Evolutionary conservation across 2,797 vertebrate genomes (phyloP).

Genomic region (Rhabdophis nuchalis): DNA sequence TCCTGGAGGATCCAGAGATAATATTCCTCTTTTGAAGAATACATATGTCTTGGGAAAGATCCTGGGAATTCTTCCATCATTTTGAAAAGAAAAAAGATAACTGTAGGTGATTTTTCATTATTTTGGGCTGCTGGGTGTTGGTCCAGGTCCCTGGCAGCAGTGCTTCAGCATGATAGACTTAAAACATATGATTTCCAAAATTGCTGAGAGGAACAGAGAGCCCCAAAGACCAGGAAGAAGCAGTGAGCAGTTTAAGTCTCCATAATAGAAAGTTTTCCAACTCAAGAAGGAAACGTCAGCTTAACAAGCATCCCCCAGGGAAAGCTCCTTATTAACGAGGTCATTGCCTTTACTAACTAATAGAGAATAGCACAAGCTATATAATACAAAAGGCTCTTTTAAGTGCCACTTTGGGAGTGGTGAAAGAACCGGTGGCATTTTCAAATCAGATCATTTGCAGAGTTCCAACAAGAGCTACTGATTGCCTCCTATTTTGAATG

Average conservation of each 20-base stretch:
- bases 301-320: background rate
- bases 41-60: background rate
- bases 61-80: background rate
- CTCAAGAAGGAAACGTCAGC: background rate
- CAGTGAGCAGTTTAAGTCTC: background rate
- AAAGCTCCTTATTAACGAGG: background rate
- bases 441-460: background rate
- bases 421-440: background rate
- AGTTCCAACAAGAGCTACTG: background rate
- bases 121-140: background rate
- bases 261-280: background rate
- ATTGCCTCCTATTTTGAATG: background rate
- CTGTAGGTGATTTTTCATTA: background rate
- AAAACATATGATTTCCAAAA: background rate
- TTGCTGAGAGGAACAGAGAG: background rate
- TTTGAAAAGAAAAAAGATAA: background rate
- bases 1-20: background rate
- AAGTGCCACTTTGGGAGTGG: background rate
- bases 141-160: background rate
- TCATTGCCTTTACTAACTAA: background rate
- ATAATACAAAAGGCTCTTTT: background rate
- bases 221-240: background rate
- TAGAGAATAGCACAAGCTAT: background rate
- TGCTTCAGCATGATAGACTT: background rate
- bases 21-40: background rate